These are phyloP conservation scores for Andrena bicolor DNA, from an alignment of 2,888 invertebrate species.

Conservation along the genomic window DNA sequence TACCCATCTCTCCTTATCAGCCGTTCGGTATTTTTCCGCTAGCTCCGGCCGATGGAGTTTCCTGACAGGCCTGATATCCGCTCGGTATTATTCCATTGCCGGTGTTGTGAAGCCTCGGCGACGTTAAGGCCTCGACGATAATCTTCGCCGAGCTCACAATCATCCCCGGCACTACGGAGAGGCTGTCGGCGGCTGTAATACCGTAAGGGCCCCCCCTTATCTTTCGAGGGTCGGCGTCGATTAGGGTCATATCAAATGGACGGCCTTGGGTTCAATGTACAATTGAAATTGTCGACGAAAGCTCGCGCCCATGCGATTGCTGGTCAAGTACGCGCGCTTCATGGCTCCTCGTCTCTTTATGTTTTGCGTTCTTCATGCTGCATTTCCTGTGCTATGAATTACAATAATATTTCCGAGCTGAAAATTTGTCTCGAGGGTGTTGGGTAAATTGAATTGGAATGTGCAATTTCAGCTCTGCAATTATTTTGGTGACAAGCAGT, in stretches of 20 bases:
- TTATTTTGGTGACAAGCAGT: not conserved
- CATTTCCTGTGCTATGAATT: not conserved
- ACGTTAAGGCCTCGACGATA: conserved; percentile 39
- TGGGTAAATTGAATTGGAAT: not conserved
- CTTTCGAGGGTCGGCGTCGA: conserved; percentile 62
- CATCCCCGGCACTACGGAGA: conserved; percentile 48
- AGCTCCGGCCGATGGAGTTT: conserved; percentile 1
- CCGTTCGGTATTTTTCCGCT: conserved; percentile 21
- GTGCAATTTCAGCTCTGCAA: not conserved
- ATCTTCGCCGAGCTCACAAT: conserved; percentile 46
- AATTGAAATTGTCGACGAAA: conserved; percentile 59
- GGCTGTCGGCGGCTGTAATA: conserved; percentile 37
- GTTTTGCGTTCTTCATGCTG: not conserved
- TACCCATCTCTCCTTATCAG: not conserved
- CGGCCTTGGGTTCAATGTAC: conserved; percentile 62
- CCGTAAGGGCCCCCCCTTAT: conserved; percentile 58
- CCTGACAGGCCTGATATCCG: conserved; percentile 17
- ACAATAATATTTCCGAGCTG: not conserved
- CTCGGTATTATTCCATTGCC: conserved; percentile 64
- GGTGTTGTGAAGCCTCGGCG: conserved; percentile 33
- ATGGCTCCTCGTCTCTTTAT: not conserved
- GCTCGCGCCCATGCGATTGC: conserved; percentile 15
- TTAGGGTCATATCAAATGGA: conserved; percentile 60
- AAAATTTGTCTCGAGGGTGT: not conserved
- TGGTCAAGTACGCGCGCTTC: conserved; percentile 21